Conservation (phyloP, 2,797 vertebrate genomes). For the Amblyraja radiata region DNA sequence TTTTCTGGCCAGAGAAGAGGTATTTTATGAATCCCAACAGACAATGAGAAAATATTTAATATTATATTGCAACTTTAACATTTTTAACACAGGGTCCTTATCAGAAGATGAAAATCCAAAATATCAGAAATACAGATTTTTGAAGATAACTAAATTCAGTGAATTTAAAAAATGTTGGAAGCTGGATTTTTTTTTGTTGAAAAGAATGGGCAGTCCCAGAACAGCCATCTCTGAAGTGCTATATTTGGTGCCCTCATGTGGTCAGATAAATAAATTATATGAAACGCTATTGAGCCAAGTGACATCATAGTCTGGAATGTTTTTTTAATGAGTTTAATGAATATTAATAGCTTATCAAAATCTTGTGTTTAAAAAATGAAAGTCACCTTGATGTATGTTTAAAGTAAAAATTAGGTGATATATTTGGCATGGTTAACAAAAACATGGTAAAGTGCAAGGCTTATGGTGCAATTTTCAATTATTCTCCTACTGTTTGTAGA, state of each 20-base stretch:
- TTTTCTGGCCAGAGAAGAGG: background rate
- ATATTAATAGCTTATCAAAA: background rate
- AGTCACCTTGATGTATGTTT: background rate
- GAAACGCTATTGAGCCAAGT: background rate
- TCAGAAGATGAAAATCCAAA: constrained; percentile 4
- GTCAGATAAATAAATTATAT: background rate
- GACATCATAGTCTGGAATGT: background rate
- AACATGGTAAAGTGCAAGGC: background rate
- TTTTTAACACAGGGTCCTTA: background rate
- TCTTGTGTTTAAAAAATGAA: background rate
- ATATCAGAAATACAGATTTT: background rate
- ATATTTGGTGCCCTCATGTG: constrained; percentile 37
- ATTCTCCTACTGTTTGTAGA: background rate
- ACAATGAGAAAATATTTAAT: background rate
- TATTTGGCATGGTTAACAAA: background rate
- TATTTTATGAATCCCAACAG: background rate
- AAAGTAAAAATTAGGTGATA: background rate
- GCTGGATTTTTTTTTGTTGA: background rate
- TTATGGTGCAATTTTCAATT: background rate
- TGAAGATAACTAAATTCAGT: background rate
- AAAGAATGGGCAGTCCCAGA: background rate
- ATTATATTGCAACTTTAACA: background rate
- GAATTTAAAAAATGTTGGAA: background rate
- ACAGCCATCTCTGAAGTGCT: background rate
- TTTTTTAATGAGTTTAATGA: background rate